Conservation (phyloP, 2,888 invertebrate species). For the Sialis fuliginosa region DNA sequence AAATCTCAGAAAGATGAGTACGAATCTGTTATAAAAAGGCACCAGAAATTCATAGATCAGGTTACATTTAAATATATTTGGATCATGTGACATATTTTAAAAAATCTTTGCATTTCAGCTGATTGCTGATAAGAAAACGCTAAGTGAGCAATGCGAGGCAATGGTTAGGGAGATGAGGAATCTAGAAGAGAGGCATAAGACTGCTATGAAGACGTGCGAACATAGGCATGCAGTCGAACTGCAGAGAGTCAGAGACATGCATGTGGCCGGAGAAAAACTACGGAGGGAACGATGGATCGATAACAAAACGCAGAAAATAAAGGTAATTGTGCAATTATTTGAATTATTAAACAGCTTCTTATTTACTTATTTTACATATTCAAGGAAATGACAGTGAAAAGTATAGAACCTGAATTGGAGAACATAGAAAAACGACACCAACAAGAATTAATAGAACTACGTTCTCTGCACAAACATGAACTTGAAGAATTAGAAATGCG, state of each 20-base stretch:
- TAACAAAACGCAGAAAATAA: constrained; percentile 69
- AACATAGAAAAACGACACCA: constrained; percentile 54
- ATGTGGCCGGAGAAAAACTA: constrained; percentile 58
- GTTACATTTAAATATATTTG: constrained; percentile 18
- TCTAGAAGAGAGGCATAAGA: constrained; percentile 44
- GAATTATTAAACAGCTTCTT: background rate
- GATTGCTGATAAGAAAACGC: constrained; percentile 57
- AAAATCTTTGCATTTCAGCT: constrained; percentile 26
- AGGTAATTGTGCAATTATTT: constrained; percentile 29
- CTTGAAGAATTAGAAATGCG: constrained; percentile 42
- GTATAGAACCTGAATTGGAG: constrained; percentile 67
- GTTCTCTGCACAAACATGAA: constrained; percentile 45
- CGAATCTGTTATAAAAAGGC: constrained; percentile 53
- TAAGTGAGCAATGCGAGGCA: constrained; percentile 57
- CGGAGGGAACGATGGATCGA: constrained; percentile 65
- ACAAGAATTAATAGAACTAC: constrained; percentile 47
- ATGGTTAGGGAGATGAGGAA: constrained; percentile 44
- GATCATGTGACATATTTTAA: too few species aligned
- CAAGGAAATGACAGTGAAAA: constrained; percentile 69
- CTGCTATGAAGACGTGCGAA: constrained; percentile 47
- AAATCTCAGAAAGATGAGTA: constrained; percentile 50
- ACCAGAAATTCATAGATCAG: constrained; percentile 71
- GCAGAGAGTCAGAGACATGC: constrained; percentile 55
- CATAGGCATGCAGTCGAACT: constrained; percentile 61
- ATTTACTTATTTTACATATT: background rate